These are phyloP conservation scores for Drosophila recens DNA, from an alignment of 2,888 invertebrate genomes.

Conservation along the genomic window DNA sequence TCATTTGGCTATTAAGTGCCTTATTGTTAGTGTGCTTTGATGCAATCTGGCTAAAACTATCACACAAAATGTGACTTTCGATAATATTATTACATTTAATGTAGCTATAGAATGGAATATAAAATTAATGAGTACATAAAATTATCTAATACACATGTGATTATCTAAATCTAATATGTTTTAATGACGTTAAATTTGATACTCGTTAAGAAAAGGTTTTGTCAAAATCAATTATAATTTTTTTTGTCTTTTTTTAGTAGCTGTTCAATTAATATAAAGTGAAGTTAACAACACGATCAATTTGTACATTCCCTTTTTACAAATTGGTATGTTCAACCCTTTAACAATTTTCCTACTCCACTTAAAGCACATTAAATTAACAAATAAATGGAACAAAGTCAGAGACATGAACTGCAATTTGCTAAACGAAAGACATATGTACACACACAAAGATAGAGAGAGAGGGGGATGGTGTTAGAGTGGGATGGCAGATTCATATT, in stretches of 20 bases:
- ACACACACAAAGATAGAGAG: background rate
- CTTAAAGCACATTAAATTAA: constrained; percentile 11
- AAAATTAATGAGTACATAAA: constrained; percentile 7
- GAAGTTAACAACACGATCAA: background rate
- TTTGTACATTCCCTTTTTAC: background rate
- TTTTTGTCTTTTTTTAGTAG: background rate
- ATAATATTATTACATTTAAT: constrained; percentile 48
- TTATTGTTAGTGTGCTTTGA: constrained; percentile 29
- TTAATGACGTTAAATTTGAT: background rate
- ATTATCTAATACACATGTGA: constrained; percentile 16
- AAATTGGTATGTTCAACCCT: constrained; percentile 13
- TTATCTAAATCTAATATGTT: constrained; percentile 31
- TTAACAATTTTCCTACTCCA: constrained; percentile 10
- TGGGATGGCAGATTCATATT: background rate
- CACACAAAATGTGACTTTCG: constrained; percentile 14
- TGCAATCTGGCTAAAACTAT: constrained; percentile 35
- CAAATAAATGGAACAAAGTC: constrained; percentile 21
- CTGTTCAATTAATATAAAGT: background rate
- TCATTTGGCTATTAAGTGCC: constrained; percentile 32
- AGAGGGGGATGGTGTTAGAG: no score
- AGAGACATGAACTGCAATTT: constrained; percentile 18
- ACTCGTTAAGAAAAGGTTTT: background rate
- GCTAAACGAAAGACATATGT: constrained; percentile 26
- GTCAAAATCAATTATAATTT: background rate
- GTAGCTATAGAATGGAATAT: constrained; percentile 1